phyloP scores from a whole-genome alignment of 2,888 invertebrate genomes.

The Stenurella melanura region DNA sequence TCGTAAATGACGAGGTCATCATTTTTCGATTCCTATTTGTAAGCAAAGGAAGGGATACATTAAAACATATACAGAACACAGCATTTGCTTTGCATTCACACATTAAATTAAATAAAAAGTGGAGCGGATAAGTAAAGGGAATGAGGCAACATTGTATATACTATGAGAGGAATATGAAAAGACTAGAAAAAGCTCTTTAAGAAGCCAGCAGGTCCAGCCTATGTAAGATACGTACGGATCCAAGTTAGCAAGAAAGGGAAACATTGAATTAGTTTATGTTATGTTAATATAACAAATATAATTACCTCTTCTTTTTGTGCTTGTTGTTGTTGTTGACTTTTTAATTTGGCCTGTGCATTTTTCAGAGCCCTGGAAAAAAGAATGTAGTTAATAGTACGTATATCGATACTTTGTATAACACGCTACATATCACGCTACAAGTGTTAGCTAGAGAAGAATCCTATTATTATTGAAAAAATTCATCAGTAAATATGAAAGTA shows the following conservation, averaged over 20 bases:
- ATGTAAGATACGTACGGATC: conserved; percentile 63
- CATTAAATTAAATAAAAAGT: conserved; percentile 51
- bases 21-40: conserved; percentile 47
- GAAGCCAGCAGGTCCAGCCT: conserved; percentile 96
- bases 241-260: conserved; percentile 62
- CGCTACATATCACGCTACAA: too few species aligned
- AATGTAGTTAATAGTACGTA: neutral
- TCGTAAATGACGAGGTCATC: conserved; percentile 52
- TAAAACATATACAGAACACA: conserved; percentile 53
- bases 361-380: conserved; percentile 84
- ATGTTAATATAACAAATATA: conserved; percentile 34
- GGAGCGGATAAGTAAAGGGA: conserved; percentile 62
- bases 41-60: conserved; percentile 50
- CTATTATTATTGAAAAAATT: too few species aligned
- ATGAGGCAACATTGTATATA: conserved; percentile 70
- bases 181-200: conserved; percentile 95
- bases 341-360: conserved; percentile 92
- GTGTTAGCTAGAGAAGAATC: too few species aligned
- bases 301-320: conserved; percentile 84
- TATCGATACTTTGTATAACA: too few species aligned
- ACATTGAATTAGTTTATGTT: conserved; percentile 48
- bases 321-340: conserved; percentile 87
- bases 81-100: conserved; percentile 49
- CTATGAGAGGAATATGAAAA: conserved; percentile 56
- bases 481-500: too few species aligned